Percentiles rank a stretch among this genome's conserved stretches.
These are phyloP conservation scores for Chionodraco myersi DNA, from an alignment of 2,113 vertebrate genomes.

Conservation along the genomic window DNA sequence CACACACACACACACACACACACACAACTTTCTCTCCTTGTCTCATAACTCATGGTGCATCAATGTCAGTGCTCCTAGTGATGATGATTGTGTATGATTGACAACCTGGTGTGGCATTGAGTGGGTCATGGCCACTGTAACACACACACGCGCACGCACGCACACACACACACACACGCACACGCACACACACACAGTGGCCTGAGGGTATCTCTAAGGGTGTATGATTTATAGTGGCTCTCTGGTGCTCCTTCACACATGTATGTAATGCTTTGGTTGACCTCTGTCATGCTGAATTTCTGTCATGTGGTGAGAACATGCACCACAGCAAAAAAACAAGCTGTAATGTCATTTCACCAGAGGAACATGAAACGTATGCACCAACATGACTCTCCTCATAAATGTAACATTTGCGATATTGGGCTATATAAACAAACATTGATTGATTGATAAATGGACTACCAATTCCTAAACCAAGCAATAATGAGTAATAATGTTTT, in stretches of 20 bases:
- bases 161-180: slow-evolving; percentile 4
- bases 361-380: slow-evolving; percentile 14
- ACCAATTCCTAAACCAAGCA: slow-evolving; percentile 6
- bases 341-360: background rate
- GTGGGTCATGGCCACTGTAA: slow-evolving; percentile 34
- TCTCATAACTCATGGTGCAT: slow-evolving; percentile 48
- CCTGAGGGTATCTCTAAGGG: slow-evolving; percentile 28
- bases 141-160: slow-evolving; percentile 16
- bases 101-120: slow-evolving; percentile 36
- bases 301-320: background rate
- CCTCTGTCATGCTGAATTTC: slow-evolving; percentile 53
- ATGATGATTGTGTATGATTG: slow-evolving; percentile 52
- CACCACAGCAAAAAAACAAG: background rate
- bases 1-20: no score
- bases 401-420: background rate
- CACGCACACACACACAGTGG: background rate
- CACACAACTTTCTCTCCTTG: slow-evolving; percentile 17
- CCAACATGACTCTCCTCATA: slow-evolving; percentile 7
- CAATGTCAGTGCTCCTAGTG: slow-evolving; percentile 32
- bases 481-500: slow-evolving; percentile 28
- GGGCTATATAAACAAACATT: no score
- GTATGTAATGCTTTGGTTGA: slow-evolving; percentile 59
- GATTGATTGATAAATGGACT: slow-evolving; percentile 1
- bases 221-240: slow-evolving; percentile 42
- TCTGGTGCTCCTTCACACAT: slow-evolving; percentile 42